phyloP scores from a whole-genome alignment of 2,888 invertebrate genomes.

The Leptopilina drosophilae region DNA sequence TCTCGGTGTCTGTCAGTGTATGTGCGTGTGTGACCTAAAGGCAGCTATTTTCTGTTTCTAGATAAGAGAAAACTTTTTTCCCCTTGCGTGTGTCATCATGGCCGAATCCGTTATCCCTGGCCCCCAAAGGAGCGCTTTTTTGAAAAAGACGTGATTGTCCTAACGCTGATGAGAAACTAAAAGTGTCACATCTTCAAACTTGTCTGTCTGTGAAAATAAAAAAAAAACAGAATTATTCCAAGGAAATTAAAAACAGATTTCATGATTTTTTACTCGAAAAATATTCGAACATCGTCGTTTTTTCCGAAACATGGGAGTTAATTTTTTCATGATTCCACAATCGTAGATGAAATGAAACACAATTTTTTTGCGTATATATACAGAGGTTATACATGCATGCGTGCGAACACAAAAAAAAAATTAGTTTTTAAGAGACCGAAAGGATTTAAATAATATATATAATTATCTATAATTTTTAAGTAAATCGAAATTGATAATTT shows the following conservation, averaged over 20 bases:
- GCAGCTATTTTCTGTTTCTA: conserved; percentile 37
- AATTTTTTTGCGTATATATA: neutral
- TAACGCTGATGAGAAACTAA: conserved; percentile 26
- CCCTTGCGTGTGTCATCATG: conserved; percentile 35
- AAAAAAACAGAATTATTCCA: neutral
- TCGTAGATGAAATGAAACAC: neutral
- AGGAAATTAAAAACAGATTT: too few species aligned
- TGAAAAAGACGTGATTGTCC: conserved; percentile 15
- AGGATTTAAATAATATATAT: conserved; percentile 21
- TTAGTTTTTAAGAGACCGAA: conserved; percentile 13
- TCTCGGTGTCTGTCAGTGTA: too few species aligned
- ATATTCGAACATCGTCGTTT: neutral
- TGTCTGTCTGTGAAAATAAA: neutral
- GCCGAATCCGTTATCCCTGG: conserved; percentile 29
- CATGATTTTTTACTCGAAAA: too few species aligned
- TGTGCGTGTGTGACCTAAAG: neutral
- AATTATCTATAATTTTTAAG: conserved; percentile 38
- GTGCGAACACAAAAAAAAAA: conserved; percentile 21
- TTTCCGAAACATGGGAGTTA: neutral
- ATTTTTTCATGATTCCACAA: neutral
- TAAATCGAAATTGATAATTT: conserved; percentile 22
- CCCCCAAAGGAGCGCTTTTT: conserved; percentile 31
- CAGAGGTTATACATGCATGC: conserved; percentile 31
- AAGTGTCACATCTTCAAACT: neutral
- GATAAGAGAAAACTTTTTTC: conserved; percentile 16